phyloP scores from a whole-genome alignment of 2,113 vertebrate species.

The Spilogale gracilis region DNA sequence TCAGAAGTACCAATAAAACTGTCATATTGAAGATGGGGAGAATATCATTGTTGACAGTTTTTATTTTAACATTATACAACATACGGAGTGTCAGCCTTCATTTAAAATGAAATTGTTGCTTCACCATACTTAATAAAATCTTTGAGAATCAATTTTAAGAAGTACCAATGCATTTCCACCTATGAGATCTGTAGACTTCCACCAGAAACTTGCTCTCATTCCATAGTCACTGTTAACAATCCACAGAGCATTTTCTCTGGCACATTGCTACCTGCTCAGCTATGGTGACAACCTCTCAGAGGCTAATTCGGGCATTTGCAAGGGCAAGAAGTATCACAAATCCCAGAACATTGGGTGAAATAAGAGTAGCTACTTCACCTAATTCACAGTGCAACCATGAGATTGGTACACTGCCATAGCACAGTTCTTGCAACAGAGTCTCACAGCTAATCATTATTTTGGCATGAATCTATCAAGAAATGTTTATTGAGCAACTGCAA shows the following conservation, averaged over 20 bases:
- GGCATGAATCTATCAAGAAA: neutral
- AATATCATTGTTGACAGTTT: neutral
- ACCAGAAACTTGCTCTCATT: neutral
- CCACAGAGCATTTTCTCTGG: neutral
- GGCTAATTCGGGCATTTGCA: neutral
- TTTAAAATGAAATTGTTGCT: slow-evolving; percentile 38
- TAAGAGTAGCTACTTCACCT: slow-evolving; percentile 48
- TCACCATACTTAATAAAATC: neutral
- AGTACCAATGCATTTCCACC: neutral
- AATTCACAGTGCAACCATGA: neutral
- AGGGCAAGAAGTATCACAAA: slow-evolving; percentile 36
- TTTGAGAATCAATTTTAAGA: neutral
- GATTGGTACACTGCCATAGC: neutral
- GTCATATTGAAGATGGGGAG: neutral
- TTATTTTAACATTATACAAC: neutral
- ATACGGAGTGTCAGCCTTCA: neutral
- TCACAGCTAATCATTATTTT: slow-evolving; percentile 16
- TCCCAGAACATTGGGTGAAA: slow-evolving; percentile 11
- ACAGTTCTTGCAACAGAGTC: neutral
- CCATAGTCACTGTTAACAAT: neutral
- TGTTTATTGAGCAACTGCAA: slow-evolving; percentile 29
- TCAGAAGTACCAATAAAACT: neutral
- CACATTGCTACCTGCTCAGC: neutral
- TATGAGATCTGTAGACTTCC: neutral
- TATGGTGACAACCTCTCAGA: neutral